phyloP scores from a whole-genome alignment of 2,113 vertebrate genomes.

The Polypterus senegalus region DNA sequence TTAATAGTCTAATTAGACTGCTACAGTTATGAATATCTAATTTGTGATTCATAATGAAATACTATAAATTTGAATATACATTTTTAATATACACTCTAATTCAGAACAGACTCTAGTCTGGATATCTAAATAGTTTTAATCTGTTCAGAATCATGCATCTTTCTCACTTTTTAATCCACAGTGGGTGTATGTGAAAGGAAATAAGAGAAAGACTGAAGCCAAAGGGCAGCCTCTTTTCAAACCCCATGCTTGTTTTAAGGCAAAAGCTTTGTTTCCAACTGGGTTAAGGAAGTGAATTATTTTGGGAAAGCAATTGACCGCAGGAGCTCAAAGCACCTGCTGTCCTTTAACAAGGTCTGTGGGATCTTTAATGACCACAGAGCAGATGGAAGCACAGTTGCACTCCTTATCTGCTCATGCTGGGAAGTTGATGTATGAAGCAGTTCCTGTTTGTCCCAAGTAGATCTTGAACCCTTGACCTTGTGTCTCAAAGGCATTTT shows the following conservation, averaged over 20 bases:
- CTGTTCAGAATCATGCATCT: too few species aligned
- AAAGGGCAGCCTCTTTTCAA: not conserved
- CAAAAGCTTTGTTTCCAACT: not conserved
- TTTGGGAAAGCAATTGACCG: not conserved
- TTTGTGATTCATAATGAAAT: too few species aligned
- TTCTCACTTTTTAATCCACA: too few species aligned
- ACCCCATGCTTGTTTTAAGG: not conserved
- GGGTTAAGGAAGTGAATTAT: not conserved
- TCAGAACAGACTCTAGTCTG: too few species aligned
- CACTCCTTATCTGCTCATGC: not conserved
- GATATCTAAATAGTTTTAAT: too few species aligned
- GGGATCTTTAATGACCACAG: not conserved
- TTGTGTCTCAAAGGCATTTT: not conserved
- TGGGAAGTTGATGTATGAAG: not conserved
- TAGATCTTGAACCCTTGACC: not conserved
- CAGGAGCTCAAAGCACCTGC: not conserved
- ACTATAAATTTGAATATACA: too few species aligned
- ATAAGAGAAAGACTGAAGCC: not conserved
- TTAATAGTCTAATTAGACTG: too few species aligned
- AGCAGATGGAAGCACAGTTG: constrained; percentile 7
- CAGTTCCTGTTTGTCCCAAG: not conserved
- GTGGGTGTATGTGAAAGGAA: too few species aligned
- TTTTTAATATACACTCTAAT: too few species aligned
- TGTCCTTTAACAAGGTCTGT: constrained; percentile 4
- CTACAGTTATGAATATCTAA: too few species aligned